These are phyloP conservation scores for Octopus sinensis DNA, from an alignment of 1,140 invertebrate genomes.

Conservation along the genomic window DNA sequence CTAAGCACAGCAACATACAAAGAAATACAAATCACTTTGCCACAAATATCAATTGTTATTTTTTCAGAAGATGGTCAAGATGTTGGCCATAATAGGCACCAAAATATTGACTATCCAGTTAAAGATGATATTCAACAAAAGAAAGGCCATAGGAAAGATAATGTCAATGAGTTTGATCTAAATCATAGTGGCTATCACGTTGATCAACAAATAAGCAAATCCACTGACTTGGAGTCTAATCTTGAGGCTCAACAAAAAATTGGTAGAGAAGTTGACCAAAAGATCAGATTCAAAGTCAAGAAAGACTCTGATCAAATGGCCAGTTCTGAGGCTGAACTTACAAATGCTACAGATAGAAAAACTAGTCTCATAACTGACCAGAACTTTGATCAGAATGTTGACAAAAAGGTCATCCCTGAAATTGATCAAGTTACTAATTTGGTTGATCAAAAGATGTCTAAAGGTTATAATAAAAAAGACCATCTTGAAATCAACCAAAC, in stretches of 20 bases:
- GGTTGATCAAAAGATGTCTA: not conserved
- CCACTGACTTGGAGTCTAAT: not conserved
- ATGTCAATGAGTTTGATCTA: not conserved
- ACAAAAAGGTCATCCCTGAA: constrained; percentile 7
- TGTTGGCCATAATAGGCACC: not conserved
- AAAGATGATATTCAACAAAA: not conserved
- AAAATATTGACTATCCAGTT: constrained; percentile 7
- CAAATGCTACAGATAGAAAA: not conserved
- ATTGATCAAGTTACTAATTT: constrained; percentile 1
- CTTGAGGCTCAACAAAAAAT: not conserved
- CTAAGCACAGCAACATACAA: no score
- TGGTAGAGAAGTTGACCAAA: not conserved
- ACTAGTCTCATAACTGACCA: not conserved
- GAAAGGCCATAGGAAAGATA: constrained; percentile 1
- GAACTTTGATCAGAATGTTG: not conserved
- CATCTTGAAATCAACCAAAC: no score
- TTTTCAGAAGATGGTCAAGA: not conserved
- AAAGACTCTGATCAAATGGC: not conserved
- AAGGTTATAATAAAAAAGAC: no score
- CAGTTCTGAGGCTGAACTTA: not conserved
- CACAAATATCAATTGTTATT: no score
- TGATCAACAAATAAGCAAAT: constrained; percentile 8
- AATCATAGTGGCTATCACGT: not conserved
- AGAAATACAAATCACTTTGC: no score
- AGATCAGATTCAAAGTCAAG: not conserved